Base-by-base conservation (phyloP, 2,888 invertebrate species). In the Crematogaster levior region DNA sequence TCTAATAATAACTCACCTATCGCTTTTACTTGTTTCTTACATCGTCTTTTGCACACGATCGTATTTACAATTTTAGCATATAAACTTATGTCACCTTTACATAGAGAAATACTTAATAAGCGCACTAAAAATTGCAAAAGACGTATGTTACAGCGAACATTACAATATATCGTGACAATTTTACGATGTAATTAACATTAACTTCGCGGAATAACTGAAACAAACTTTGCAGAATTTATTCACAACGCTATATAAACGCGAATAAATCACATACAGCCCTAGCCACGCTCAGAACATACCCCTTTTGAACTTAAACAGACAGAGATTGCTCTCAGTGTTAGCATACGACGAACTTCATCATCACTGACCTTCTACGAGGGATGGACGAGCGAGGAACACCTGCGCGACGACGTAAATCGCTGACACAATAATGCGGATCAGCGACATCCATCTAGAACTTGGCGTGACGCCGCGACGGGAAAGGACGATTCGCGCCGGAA, bases 371-470 rank as follows among this genome's bases (percentile, higher is more conserved):
- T 93, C 92, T 88, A 92, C 92, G 86, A 90, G 85, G 87, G 90
- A 84, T 85, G 90, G 88, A 86, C 83, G 77, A 85, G 88, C 89
- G 85, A 91, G 85, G 80, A 90, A 82, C 85, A 90, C 81, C 84
- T 79, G 88, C 82, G 89, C 90, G 89, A 92, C 89, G 90, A 92
- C 90, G 90, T 90, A 88, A 90, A 92, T 88, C 89, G 91, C 90
- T 86, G 89, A 90, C 79, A 93, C 91, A 88, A 91, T 87, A 90
- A 87, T 84, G 90, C 92, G 92, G 90, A 92, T 93, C 93, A 91
- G 93, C 93, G 93, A 93, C 93, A 93, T 94, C 93, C 93, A 94
- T 94, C 93, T 93, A 94, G 90, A 91, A 93, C 89, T 93, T 91
- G 90, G 90, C 92, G 86, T 90, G 63, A 93, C 92, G 92, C 88